Evolutionary conservation across 2,113 vertebrate species (phyloP).

Genomic region (Sphaerodactylus townsendi): DNA sequence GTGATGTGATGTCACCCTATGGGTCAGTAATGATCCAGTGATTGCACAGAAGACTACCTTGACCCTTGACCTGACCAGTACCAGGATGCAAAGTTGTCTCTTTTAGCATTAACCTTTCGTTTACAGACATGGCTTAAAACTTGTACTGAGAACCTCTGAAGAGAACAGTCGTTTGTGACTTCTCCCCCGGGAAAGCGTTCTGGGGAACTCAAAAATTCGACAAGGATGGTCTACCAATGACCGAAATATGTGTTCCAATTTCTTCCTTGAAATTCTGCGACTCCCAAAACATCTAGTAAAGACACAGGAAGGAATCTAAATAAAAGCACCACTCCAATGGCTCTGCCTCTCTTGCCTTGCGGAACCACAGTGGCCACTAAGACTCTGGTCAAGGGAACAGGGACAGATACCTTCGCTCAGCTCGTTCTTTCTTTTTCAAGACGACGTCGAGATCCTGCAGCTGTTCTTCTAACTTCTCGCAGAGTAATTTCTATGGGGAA

Average conservation of each 20-base stretch:
- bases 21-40: too few species aligned
- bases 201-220: neutral
- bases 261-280: neutral
- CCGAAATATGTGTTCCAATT: neutral
- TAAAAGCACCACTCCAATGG: neutral
- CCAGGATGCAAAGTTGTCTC: too few species aligned
- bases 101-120: neutral
- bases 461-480: constrained; percentile 95
- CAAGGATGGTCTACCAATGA: neutral
- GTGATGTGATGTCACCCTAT: too few species aligned
- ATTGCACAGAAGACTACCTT: too few species aligned
- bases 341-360: neutral
- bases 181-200: neutral
- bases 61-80: too few species aligned
- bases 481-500: constrained; percentile 88
- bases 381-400: neutral
- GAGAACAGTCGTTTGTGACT: too few species aligned
- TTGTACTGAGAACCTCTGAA: neutral
- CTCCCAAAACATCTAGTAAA: neutral
- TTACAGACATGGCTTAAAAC: neutral
- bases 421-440: constrained; percentile 94
- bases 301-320: neutral
- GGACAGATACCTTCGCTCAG: constrained; percentile 86
- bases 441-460: constrained; percentile 92
- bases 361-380: neutral